Conservation (phyloP, 2,113 vertebrate genomes). For the Tragelaphus buxtoni region DNA sequence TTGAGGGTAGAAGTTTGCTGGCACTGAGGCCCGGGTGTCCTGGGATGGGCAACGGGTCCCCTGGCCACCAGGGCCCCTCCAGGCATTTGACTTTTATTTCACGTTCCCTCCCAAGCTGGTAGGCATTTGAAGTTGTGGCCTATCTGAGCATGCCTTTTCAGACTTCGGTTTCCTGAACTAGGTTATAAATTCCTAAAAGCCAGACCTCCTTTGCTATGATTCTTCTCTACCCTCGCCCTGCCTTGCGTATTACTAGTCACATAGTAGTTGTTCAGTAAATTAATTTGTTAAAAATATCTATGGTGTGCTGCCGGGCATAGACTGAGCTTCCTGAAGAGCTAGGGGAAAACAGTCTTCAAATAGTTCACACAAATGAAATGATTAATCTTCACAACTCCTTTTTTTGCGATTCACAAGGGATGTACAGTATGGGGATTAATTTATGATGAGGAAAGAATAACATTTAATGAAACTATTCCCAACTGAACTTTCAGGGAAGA, state of each 20-base stretch:
- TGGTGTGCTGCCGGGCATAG: not conserved
- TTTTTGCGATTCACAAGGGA: constrained; percentile 41
- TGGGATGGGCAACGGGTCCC: rapidly evolving
- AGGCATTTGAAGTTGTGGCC: not conserved
- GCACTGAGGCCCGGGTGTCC: rapidly evolving
- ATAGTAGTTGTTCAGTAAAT: not conserved
- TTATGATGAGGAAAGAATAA: constrained; percentile 57
- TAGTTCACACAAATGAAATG: constrained; percentile 40
- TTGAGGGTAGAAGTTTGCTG: not conserved
- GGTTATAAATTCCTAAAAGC: not conserved
- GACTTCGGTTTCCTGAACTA: not conserved
- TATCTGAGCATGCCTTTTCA: not conserved
- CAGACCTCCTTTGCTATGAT: not conserved
- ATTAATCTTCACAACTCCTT: constrained; percentile 50
- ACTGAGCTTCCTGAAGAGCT: not conserved
- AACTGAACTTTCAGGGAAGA: not conserved
- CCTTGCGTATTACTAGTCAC: not conserved
- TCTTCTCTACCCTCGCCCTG: not conserved
- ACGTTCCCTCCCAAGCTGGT: not conserved
- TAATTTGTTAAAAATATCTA: not conserved
- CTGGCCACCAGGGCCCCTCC: not conserved
- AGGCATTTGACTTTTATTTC: not conserved
- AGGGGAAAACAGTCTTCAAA: not conserved
- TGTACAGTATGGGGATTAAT: constrained; percentile 31
- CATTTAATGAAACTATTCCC: constrained; percentile 63